Conservation (phyloP, 2,888 invertebrate genomes). For the Lydus trimaculatus region DNA sequence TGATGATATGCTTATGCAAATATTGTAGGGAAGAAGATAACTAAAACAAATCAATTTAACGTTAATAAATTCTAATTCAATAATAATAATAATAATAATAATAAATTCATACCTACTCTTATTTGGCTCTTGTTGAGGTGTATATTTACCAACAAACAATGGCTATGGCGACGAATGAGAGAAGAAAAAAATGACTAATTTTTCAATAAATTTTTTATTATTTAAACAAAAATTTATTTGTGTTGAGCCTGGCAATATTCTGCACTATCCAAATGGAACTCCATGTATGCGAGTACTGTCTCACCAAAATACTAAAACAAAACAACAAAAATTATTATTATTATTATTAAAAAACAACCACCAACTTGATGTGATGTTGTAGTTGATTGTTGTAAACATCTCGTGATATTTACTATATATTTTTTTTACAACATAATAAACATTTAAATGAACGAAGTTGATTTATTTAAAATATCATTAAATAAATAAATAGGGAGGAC, state of each 20-base stretch:
- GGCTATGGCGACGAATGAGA: slow-evolving; percentile 46
- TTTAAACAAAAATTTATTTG: slow-evolving; percentile 71
- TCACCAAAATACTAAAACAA: slow-evolving; percentile 78
- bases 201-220: slow-evolving; percentile 30
- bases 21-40: slow-evolving; percentile 49
- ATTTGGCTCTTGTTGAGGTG: slow-evolving; percentile 53
- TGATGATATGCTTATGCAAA: slow-evolving; percentile 55
- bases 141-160: slow-evolving; percentile 50
- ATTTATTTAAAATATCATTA: too few species aligned
- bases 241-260: slow-evolving; percentile 99
- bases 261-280: slow-evolving; percentile 98
- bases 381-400: not conserved
- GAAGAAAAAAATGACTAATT: slow-evolving; percentile 43
- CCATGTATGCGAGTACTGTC: slow-evolving; percentile 94
- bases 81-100: too few species aligned
- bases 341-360: not conserved
- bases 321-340: slow-evolving; percentile 20
- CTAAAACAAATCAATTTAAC: slow-evolving; percentile 35
- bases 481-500: not conserved
- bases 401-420: not conserved
- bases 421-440: not conserved
- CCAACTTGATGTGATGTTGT: not conserved
- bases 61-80: not conserved
- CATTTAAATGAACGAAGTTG: too few species aligned
- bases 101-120: slow-evolving; percentile 41